Evolutionary conservation across 2,797 vertebrate genomes (phyloP), one percentile per base, ranked within the genome.

Genomic region (Sebastes miniatus): DNA sequence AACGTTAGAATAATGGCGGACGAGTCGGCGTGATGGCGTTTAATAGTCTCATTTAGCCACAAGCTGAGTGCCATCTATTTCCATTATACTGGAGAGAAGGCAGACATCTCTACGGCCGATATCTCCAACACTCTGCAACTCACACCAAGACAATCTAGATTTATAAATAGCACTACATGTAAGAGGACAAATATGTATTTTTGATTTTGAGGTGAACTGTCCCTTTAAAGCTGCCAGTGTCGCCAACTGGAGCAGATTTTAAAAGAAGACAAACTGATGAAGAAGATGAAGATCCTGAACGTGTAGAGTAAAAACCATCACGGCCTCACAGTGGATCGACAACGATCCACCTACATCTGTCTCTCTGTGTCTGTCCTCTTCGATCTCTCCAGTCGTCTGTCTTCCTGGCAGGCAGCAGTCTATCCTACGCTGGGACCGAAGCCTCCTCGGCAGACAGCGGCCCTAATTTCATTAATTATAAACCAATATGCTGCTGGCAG

Each of bases 401-500:
- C 81, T 91, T 91, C 87, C 89, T 91, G 86, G 91, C 88, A 89
- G 79, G 50, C 83, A 81, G 82, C 84, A 58, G 84, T 87, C 83
- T 85, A 70, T 80, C 83, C 81, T 81, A 77, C 81, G 13, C 72
- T 66, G 80, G 88, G 88, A 88, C 87, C 5, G 18, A 80, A 89
- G 86, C 83, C 88, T 92, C 83, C 87, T 90, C 88, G 68, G 87
- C 91, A 92, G 91, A 89, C 90, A 93, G 83, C 84, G 74, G 81
- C 86, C 89, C 89, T 94, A 93, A 94, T 94, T 93, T 93, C 91
- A 94, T 94, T 93, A 92, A 94, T 94, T 93, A 94, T 94, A 89
- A 93, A 94, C 79, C 93, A 91, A 93, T 92, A 91, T 92, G 92
- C 91, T 89, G 87, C 93, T 88, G 87, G 79, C 88, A 76, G 88